Evolutionary conservation across 2,113 vertebrate species (phyloP).

Genomic region (Pampusana beccarii): DNA sequence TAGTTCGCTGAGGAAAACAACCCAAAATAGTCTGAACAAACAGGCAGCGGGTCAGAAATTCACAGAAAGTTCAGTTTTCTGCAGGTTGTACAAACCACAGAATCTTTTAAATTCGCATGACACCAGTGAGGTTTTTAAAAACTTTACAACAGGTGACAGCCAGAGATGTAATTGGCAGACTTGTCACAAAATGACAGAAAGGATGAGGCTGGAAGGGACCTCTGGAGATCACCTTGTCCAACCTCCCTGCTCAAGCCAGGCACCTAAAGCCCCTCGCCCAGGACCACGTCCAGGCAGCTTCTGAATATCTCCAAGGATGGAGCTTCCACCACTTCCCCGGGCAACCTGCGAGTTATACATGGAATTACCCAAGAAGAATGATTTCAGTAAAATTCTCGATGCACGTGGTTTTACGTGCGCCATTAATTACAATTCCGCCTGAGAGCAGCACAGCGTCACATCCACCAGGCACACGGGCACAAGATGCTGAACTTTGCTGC

Average conservation of each 20-base stretch:
- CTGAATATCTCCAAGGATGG: neutral
- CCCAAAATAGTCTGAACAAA: neutral
- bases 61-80: neutral
- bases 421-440: neutral
- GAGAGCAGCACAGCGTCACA: neutral
- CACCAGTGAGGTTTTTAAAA: neutral
- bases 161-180: no score
- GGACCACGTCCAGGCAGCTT: fast-evolving
- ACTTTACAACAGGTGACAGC: neutral
- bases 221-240: neutral
- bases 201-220: no score
- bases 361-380: neutral
- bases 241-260: neutral
- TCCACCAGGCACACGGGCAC: neutral
- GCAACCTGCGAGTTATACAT: neutral
- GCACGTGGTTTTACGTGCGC: neutral
- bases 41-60: neutral
- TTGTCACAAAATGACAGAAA: neutral
- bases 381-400: neutral
- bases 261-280: neutral
- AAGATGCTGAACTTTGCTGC: neutral
- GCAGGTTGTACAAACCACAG: neutral
- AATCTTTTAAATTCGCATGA: neutral
- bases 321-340: neutral
- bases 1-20: neutral